phyloP scores from a whole-genome alignment of 2,888 invertebrate species.

The Thereva unica region DNA sequence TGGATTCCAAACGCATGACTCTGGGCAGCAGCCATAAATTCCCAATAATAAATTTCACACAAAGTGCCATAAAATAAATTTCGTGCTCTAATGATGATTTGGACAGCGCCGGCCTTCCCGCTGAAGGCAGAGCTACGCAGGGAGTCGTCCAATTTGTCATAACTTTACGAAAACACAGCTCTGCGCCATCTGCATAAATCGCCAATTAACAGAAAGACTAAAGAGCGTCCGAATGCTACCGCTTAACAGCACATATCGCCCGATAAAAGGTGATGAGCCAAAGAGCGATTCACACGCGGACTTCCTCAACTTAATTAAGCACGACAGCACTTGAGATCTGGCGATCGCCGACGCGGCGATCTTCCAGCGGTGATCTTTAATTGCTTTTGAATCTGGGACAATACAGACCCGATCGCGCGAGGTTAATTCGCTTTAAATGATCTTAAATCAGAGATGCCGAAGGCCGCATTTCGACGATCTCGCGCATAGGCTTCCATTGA shows the following conservation, averaged over 20 bases:
- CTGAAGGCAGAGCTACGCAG: constrained; percentile 14
- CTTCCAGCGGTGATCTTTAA: constrained; percentile 7
- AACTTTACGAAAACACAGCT: constrained; percentile 2
- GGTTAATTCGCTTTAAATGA: constrained; percentile 23
- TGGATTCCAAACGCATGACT: too few species aligned
- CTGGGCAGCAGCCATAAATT: too few species aligned
- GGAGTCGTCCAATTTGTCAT: constrained; percentile 1
- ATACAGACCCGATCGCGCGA: constrained; percentile 13
- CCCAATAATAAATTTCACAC: too few species aligned
- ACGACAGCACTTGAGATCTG: too few species aligned
- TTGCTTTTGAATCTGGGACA: constrained; percentile 21
- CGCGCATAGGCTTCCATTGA: too few species aligned
- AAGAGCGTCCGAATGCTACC: neutral
- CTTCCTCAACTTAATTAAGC: neutral
- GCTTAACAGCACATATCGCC: constrained; percentile 9
- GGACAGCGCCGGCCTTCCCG: too few species aligned
- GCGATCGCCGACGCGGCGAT: neutral
- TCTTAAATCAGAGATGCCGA: constrained; percentile 6
- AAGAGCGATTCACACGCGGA: neutral
- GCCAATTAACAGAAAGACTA: constrained; percentile 5
- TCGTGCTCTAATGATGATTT: too few species aligned
- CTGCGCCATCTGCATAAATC: constrained; percentile 20
- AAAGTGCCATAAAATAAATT: too few species aligned
- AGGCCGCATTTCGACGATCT: constrained; percentile 1
- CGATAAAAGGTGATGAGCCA: neutral